Percentiles rank a stretch among this genome's conserved stretches.
Evolutionary conservation across 53 echinoderm and acorn worm genomes (phyloP).

Genomic region (Crossaster papposus): DNA sequence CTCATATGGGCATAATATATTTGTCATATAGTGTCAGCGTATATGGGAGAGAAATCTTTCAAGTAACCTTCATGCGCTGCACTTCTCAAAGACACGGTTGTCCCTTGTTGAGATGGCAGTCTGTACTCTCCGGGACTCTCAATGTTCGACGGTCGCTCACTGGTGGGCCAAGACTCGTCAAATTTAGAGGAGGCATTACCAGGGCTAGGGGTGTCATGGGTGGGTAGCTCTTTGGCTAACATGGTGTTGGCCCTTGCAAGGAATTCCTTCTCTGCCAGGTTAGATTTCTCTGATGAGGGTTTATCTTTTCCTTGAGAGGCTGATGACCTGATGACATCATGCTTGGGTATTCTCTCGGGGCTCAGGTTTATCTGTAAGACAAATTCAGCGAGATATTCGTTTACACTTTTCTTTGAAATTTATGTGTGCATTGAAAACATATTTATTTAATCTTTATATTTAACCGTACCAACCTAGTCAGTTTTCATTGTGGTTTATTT

Average conservation of each 20-base stretch:
- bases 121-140: constrained; percentile 68
- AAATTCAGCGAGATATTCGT: not conserved
- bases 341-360: constrained; percentile 47
- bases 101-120: not conserved
- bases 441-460: no score
- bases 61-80: not conserved
- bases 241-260: constrained; percentile 68
- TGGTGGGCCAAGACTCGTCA: constrained; percentile 95
- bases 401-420: not conserved
- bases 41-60: no score
- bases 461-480: no score
- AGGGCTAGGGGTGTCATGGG: constrained; percentile 92
- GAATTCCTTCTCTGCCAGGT: constrained; percentile 74
- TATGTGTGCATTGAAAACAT: not conserved
- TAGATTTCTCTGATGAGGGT: constrained; percentile 32
- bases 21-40: no score
- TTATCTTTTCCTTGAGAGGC: constrained; percentile 7
- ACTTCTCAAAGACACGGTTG: not conserved
- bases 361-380: constrained; percentile 36
- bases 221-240: constrained; percentile 85
- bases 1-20: no score
- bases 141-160: constrained; percentile 88
- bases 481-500: no score
- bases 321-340: constrained; percentile 5
- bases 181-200: constrained; percentile 87